Conservation (phyloP, 2,113 vertebrate genomes). For the Scomber japonicus region DNA sequence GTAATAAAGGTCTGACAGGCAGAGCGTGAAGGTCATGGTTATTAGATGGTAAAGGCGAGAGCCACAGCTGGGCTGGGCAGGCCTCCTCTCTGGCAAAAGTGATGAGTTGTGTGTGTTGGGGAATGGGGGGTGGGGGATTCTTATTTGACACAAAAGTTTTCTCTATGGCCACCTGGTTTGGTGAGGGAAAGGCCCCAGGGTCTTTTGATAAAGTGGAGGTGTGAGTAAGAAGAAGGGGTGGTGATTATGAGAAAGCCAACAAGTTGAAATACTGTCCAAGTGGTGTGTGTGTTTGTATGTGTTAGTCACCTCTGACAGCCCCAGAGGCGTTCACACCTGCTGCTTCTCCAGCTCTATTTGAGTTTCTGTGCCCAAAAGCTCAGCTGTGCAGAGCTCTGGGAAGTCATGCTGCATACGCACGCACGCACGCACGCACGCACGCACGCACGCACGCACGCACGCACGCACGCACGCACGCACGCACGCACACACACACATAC, state of each 20-base stretch:
- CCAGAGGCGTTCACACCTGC: conserved; percentile 72
- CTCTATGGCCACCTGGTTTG: conserved; percentile 73
- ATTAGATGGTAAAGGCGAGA: conserved; percentile 81
- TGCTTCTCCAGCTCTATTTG: conserved; percentile 52
- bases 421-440: conserved; percentile 54
- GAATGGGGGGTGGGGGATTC: conserved; percentile 11
- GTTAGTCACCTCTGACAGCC: conserved; percentile 30
- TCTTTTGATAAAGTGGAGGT: conserved; percentile 69
- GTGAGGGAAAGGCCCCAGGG: conserved; percentile 42
- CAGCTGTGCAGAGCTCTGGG: conserved; percentile 38
- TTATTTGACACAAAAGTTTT: conserved; percentile 62
- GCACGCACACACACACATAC: conserved; percentile 27
- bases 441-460: conserved; percentile 54
- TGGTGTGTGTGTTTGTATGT: conserved; percentile 16
- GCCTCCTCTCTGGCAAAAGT: conserved; percentile 69
- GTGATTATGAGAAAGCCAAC: conserved; percentile 52
- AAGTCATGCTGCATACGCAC: conserved; percentile 30
- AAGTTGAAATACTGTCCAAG: conserved; percentile 60
- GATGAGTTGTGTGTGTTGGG: conserved; percentile 72
- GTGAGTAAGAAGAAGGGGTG: conserved; percentile 58
- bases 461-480: conserved; percentile 55
- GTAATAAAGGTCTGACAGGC: conserved; percentile 82
- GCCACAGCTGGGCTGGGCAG: conserved; percentile 80
- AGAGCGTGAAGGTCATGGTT: conserved; percentile 83
- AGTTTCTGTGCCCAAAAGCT: conserved; percentile 62